These are phyloP conservation scores for Drosophila navojoa DNA, from an alignment of 1,140 invertebrate genomes.

Conservation along the genomic window DNA sequence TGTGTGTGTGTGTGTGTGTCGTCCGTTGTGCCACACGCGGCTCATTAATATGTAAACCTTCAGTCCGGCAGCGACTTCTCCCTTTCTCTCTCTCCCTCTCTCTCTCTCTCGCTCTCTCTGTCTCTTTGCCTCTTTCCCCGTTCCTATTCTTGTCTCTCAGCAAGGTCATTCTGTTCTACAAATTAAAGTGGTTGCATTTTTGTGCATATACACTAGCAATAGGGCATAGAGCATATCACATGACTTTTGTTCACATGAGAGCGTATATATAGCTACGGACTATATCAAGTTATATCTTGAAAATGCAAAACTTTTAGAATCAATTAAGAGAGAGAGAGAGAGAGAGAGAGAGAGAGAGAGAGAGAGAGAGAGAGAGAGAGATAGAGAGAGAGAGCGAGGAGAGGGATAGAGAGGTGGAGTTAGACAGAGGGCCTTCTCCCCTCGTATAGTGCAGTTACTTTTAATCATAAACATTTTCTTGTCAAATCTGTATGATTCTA, in stretches of 20 bases:
- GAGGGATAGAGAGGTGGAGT: too few relatives aligned
- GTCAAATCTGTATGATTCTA: too few relatives aligned
- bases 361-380: too few relatives aligned
- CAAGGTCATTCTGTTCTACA: constrained; percentile 63
- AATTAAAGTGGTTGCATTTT: constrained; percentile 56
- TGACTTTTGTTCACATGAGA: too few relatives aligned
- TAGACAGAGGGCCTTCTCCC: too few relatives aligned
- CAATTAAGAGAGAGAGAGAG: too few relatives aligned
- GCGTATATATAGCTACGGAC: not conserved
- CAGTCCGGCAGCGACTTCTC: constrained; percentile 12
- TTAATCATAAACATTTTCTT: too few relatives aligned
- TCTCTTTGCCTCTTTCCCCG: not conserved
- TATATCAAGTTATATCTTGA: too few relatives aligned
- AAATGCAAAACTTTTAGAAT: too few relatives aligned
- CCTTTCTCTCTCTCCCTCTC: not conserved
- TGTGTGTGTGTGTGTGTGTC: constrained; percentile 12
- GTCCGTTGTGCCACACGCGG: constrained; percentile 38
- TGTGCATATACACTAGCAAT: not conserved
- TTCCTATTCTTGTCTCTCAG: constrained; percentile 5
- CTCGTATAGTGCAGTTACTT: too few relatives aligned
- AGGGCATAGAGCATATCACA: not conserved
- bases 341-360: too few relatives aligned
- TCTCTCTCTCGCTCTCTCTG: not conserved
- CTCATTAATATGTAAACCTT: constrained; percentile 66
- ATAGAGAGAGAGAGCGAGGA: too few relatives aligned